Conservation (phyloP, 2,113 vertebrate species). For the Petrocephalus microphthalmus region DNA sequence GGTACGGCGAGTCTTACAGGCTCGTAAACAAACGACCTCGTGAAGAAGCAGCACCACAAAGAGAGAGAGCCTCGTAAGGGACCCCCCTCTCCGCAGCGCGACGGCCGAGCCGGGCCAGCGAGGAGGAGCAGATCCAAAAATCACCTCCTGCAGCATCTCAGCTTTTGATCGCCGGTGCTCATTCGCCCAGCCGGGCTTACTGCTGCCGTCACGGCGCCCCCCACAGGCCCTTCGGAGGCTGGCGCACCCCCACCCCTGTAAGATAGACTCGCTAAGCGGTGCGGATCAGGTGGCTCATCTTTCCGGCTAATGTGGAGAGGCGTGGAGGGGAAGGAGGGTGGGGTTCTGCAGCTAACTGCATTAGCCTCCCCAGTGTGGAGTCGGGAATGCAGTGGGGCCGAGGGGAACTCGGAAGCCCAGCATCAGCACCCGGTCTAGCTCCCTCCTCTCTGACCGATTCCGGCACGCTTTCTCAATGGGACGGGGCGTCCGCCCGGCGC, state of each 20-base stretch:
- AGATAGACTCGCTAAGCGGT: conserved; percentile 5
- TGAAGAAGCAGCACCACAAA: not conserved
- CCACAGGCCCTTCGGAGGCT: not conserved
- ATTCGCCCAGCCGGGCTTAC: not conserved
- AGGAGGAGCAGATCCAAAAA: not conserved
- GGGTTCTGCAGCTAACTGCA: not conserved
- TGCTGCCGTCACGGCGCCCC: not conserved
- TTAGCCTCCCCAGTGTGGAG: not conserved
- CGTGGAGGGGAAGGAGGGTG: no score
- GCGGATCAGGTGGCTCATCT: not conserved
- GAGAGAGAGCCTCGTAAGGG: not conserved
- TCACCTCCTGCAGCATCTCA: not conserved
- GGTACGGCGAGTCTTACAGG: no score
- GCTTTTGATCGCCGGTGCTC: not conserved
- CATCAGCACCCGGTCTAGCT: not conserved
- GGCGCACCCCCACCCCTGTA: not conserved
- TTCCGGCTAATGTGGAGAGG: not conserved
- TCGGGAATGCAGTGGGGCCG: not conserved
- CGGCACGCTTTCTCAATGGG: not conserved
- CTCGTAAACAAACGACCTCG: no score
- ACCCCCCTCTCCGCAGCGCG: not conserved
- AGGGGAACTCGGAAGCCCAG: not conserved
- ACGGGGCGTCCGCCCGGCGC: not conserved
- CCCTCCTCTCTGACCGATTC: not conserved
- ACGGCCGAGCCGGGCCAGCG: no score